Conservation (phyloP, 2,888 invertebrate genomes). For the Pharmacophagus antenor region DNA sequence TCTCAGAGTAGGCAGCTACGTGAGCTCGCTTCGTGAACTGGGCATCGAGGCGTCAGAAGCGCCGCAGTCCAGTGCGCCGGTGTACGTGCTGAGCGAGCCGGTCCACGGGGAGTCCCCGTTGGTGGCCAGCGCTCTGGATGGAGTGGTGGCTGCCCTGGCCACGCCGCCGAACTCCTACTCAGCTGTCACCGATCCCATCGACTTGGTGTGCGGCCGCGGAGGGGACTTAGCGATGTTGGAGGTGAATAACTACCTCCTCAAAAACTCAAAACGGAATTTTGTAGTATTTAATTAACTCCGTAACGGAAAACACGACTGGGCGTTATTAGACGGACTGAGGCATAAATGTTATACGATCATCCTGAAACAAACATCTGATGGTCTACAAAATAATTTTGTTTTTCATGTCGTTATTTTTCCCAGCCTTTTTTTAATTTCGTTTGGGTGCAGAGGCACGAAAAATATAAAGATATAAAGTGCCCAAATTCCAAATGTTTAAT, state of each 20-base stretch:
- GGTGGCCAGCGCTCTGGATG: constrained; percentile 62
- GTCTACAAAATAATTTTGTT: too few relatives aligned
- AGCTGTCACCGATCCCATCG: constrained; percentile 89
- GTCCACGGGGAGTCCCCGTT: constrained; percentile 80
- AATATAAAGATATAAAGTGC: too few relatives aligned
- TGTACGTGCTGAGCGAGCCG: constrained; percentile 70
- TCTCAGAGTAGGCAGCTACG: constrained; percentile 83
- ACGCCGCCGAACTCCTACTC: constrained; percentile 91
- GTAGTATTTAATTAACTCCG: neutral
- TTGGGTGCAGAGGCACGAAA: too few relatives aligned
- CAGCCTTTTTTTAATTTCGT: too few relatives aligned
- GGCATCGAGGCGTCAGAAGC: constrained; percentile 80
- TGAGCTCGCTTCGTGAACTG: constrained; percentile 84
- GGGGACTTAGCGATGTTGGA: constrained; percentile 89
- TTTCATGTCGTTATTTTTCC: too few relatives aligned
- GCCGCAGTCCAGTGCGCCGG: constrained; percentile 58
- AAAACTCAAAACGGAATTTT: neutral
- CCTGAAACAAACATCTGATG: too few relatives aligned
- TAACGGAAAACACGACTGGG: too few relatives aligned
- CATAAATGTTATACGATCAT: too few relatives aligned
- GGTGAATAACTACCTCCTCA: constrained; percentile 49
- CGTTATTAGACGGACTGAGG: too few relatives aligned
- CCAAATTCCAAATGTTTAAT: too few relatives aligned
- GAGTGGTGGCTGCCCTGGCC: constrained; percentile 79
- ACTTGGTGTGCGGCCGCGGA: constrained; percentile 89